Conservation (phyloP, 2,888 invertebrate genomes). For the Erpobdella octoculata region DNA sequence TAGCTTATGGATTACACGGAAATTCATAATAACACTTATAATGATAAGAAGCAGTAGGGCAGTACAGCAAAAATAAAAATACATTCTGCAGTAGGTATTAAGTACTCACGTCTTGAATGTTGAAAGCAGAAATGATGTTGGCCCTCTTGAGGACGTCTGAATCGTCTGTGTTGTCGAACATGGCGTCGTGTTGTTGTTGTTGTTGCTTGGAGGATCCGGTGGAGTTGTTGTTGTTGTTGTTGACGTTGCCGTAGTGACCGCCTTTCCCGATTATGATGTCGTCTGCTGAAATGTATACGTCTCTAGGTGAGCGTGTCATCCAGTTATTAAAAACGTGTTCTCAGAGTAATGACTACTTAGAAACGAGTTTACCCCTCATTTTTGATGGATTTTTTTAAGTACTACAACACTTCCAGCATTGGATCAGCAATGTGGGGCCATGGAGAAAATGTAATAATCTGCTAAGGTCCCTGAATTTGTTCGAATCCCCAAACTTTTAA, state of each 20-base stretch:
- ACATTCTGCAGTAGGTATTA: background rate
- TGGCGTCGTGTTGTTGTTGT: background rate
- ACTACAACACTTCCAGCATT: no score
- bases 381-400: no score
- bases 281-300: background rate
- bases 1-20: no score
- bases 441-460: no score
- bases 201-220: background rate
- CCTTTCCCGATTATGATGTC: constrained; percentile 17
- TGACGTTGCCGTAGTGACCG: background rate
- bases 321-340: no score
- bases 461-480: no score
- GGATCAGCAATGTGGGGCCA: no score
- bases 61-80: background rate
- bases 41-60: background rate
- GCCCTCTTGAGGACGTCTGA: background rate
- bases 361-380: no score
- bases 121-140: background rate
- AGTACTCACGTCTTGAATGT: background rate
- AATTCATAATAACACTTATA: background rate
- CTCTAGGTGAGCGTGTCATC: no score
- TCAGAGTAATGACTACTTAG: no score
- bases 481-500: no score
- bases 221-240: background rate
- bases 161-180: background rate